Percentiles rank a stretch among this genome's conserved stretches.
Conservation (phyloP, 2,888 invertebrate genomes). For the Zygogramma bicolorata region DNA sequence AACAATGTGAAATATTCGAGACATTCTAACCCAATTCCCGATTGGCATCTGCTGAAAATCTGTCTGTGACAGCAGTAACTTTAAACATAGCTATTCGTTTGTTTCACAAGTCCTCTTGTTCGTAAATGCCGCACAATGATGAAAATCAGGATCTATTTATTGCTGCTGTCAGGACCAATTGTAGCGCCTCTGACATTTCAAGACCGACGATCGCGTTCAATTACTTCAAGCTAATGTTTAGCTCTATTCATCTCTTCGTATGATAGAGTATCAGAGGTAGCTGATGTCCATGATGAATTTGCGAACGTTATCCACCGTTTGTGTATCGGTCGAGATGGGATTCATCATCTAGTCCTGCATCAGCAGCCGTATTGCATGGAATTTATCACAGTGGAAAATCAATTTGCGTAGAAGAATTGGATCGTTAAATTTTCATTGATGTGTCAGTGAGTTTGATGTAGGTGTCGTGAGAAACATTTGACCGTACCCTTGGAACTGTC, state of each 20-base stretch:
- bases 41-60: not conserved
- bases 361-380: not conserved
- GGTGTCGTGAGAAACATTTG: no score
- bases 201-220: not conserved
- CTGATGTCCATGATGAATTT: slow-evolving; percentile 1
- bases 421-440: not conserved
- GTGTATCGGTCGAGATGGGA: not conserved
- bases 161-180: not conserved
- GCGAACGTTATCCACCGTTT: not conserved
- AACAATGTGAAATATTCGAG: not conserved
- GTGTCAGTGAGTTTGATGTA: not conserved
- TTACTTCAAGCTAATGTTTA: not conserved
- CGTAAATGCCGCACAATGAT: not conserved
- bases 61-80: not conserved
- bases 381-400: not conserved
- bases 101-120: not conserved
- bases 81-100: not conserved
- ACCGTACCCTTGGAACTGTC: no score
- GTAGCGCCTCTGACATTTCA: not conserved
- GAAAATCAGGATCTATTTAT: not conserved
- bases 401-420: not conserved
- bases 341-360: not conserved
- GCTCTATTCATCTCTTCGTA: not conserved
- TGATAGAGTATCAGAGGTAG: slow-evolving; percentile 1
- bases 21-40: not conserved